Evolutionary conservation across 2,797 vertebrate genomes (phyloP), one percentile per base, ranked within the genome.

Genomic region (Scolopax bukidnonensis): DNA sequence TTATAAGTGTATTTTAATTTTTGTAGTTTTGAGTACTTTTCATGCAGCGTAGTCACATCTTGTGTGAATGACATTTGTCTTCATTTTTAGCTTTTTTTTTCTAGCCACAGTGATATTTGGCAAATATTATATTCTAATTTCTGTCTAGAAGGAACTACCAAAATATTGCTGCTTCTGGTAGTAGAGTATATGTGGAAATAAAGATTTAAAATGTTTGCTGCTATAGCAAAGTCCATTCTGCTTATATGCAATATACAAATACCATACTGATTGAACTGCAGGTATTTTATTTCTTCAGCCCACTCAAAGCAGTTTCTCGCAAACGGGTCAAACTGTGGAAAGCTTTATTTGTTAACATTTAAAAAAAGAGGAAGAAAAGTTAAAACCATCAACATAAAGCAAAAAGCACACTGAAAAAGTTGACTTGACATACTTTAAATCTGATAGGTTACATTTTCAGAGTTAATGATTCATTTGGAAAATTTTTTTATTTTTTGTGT

Each of bases 301-400:
- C 51, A 8, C 40, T 65, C 6, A 48, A 54, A 88, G 23, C 21
- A 53, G 16, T 86, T 84, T 91, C 6, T 76, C 79, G 24, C 12
- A 50, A 77, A 18, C 51, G 41, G 16, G 32, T 16, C 21, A 70
- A 76, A 40, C 18, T 40, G 12, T 68, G 36, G 27, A 76, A 86
- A 45, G 19, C 33, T 79, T 51, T 59, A 50, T 71, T 75, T 89
- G 1, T 60, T 89, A 45, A 10, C 8, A 30, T 81, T 33, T 73
- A 18, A 27, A 48, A 53, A 68, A 23, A 2, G 4, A 1, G 4
- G 8, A 18, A 2, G 2, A 2, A 40, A 19, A 7, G 15, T 43
- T 75, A 38, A 68, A 81, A 53, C 50, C 24, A n/a, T 12, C 11
- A 54, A 11, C 50, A 10, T 25, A 43, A 84, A 89, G 13, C 15